These are phyloP conservation scores for Schlechtendalia chinensis DNA, from an alignment of 1,140 invertebrate genomes.

Conservation along the genomic window DNA sequence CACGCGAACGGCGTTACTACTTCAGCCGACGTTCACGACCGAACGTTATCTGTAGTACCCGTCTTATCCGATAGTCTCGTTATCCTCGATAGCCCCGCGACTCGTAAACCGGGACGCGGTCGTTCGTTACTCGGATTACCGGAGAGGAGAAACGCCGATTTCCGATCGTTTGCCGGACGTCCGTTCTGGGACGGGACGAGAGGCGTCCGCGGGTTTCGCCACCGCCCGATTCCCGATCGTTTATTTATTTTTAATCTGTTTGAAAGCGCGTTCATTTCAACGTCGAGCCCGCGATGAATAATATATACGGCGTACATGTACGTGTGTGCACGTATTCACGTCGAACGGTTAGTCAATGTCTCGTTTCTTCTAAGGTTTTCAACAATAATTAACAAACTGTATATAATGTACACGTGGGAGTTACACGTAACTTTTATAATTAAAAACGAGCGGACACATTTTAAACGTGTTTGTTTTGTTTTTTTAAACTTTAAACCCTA, in stretches of 20 bases:
- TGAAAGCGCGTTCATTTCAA: slow-evolving; percentile 15
- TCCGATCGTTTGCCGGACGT: no score
- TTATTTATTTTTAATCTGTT: slow-evolving; percentile 35
- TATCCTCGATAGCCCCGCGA: no score
- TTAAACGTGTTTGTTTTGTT: slow-evolving; percentile 14
- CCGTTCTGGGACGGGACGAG: no score
- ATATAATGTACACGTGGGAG: not conserved
- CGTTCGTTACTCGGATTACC: no score
- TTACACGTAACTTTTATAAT: slow-evolving; percentile 26
- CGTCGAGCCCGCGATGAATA: not conserved
- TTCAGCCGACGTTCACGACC: no score
- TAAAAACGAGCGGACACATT: slow-evolving; percentile 20
- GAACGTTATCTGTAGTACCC: no score
- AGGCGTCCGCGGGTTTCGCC: no score
- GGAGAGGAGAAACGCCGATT: no score
- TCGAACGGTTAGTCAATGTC: not conserved
- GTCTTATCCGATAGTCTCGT: no score
- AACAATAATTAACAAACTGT: slow-evolving; percentile 6
- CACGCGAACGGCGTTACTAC: no score
- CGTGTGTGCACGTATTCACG: not conserved
- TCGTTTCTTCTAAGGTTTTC: not conserved
- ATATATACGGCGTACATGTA: not conserved
- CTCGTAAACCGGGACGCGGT: no score
- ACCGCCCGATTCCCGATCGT: no score
- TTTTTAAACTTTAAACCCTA: not conserved